Percentiles rank a stretch among this genome's conserved stretches.
These are phyloP conservation scores for Saccopteryx leptura DNA, from an alignment of 2,113 vertebrate species.

Conservation along the genomic window DNA sequence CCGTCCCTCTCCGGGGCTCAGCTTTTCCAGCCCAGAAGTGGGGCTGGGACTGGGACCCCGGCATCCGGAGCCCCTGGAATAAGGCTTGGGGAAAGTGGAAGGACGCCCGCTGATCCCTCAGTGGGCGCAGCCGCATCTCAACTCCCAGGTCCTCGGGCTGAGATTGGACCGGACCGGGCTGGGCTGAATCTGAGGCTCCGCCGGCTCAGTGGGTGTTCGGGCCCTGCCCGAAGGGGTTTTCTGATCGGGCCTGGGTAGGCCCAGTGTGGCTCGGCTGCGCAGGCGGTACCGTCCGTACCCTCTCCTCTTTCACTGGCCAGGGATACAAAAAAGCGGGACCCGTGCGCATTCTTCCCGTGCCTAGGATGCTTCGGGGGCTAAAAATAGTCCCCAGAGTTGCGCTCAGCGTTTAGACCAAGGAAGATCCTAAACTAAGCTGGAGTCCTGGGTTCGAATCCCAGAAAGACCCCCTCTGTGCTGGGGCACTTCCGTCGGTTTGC, in stretches of 20 bases:
- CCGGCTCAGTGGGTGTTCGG: not conserved
- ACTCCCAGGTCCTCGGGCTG: not conserved
- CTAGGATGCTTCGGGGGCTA: constrained; percentile 70
- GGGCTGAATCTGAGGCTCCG: not conserved
- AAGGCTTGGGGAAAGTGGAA: not conserved
- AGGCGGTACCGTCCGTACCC: not conserved
- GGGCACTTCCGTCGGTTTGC: not conserved
- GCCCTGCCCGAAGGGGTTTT: not conserved
- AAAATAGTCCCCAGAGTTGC: constrained; percentile 71
- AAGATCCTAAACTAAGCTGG: not conserved
- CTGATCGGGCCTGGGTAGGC: not conserved
- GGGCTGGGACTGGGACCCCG: not conserved
- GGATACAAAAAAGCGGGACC: not conserved
- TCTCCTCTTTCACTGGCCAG: not conserved
- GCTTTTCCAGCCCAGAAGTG: not conserved
- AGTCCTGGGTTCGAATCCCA: constrained; percentile 72
- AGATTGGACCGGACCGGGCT: too few relatives aligned
- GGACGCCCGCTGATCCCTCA: not conserved
- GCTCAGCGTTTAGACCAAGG: not conserved
- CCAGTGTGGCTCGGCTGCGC: not conserved
- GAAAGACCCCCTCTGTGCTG: not conserved
- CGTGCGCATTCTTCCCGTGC: constrained; percentile 80
- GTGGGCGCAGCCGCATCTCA: not conserved
- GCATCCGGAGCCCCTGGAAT: not conserved
- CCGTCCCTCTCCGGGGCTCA: fast-evolving